Base-by-base conservation (phyloP, 2,888 invertebrate genomes). In the Thyatira batis region DNA sequence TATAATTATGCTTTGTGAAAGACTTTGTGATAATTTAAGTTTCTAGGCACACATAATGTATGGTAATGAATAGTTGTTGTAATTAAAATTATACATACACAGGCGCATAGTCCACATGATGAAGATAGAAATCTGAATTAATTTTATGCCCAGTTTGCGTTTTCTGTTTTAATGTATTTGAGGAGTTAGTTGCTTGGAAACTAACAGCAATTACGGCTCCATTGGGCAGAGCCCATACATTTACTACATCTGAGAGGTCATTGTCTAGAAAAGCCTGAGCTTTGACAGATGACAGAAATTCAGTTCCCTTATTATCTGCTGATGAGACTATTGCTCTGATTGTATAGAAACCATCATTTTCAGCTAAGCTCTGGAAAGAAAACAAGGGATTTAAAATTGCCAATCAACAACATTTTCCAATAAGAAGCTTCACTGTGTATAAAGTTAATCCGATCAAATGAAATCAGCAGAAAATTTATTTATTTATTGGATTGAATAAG, bases 21-120 rank as follows among this genome's bases (percentile, higher is more conserved):
- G n/a, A n/a, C n/a, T n/a, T n/a, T n/a, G n/a, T n/a, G n/a, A n/a
- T n/a, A n/a, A n/a, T n/a, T n/a, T n/a, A n/a, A n/a, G n/a, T 23
- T 23, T 23, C 6, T 4, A 23, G 23, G 23, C 23, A 23, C 23
- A 23, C 6, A 23, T 6, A 23, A 23, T 4, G 6, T 23, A 54
- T 20, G n/a, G n/a, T n/a, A n/a, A n/a, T n/a, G n/a, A n/a, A n/a
- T n/a, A n/a, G n/a, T n/a, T n/a, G n/a, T n/a, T n/a, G n/a, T n/a
- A n/a, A n/a, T 13, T n/a, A 23, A 8, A 33, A 44, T 28, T 8
- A 57, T 67, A 84, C 89, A 74, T 85, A 90, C 94, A 95, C 93
- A 51, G 98, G 97, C 8, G 97, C 98, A 65, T 94, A 93, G 74
- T 97, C 96, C 46, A 97, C 95, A 75, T 96, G 95, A 64, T 95